Evolutionary conservation across 2,113 vertebrate genomes (phyloP).

Genomic region (Mesoclemmys tuberculata): DNA sequence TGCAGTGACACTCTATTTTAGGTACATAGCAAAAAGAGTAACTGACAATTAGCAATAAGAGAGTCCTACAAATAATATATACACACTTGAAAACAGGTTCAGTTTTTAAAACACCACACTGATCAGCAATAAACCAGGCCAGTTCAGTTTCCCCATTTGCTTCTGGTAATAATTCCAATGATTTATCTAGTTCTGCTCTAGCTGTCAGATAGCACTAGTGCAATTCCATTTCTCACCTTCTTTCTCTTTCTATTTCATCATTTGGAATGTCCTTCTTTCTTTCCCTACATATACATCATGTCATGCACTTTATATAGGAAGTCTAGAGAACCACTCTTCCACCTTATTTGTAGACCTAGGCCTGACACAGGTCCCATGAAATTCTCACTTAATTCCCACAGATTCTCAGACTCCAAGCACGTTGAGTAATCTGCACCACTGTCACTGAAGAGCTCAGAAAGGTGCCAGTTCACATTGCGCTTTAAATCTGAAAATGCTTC

Average conservation of each 20-base stretch:
- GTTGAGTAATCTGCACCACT: slow-evolving; percentile 3
- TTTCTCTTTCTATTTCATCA: neutral
- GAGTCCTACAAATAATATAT: neutral
- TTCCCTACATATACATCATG: neutral
- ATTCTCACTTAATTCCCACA: fast-evolving
- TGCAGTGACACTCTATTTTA: neutral
- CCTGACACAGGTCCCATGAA: neutral
- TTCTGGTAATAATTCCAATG: neutral
- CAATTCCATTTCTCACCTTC: neutral
- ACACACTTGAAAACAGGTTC: neutral
- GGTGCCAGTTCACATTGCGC: neutral
- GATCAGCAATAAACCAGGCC: neutral
- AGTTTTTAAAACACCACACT: neutral
- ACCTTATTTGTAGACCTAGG: neutral
- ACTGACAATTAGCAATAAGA: neutral
- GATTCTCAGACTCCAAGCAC: fast-evolving
- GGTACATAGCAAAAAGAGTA: fast-evolving
- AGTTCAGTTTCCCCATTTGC: neutral
- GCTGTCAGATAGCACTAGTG: neutral
- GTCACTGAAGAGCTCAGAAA: neutral
- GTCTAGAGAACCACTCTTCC: neutral
- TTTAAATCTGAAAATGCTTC: neutral
- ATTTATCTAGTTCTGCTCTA: neutral
- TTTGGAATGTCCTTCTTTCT: slow-evolving; percentile 44
- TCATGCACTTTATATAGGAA: slow-evolving; percentile 28